Conservation (phyloP, 2,888 invertebrate genomes). For the Liposcelis brunnea region DNA sequence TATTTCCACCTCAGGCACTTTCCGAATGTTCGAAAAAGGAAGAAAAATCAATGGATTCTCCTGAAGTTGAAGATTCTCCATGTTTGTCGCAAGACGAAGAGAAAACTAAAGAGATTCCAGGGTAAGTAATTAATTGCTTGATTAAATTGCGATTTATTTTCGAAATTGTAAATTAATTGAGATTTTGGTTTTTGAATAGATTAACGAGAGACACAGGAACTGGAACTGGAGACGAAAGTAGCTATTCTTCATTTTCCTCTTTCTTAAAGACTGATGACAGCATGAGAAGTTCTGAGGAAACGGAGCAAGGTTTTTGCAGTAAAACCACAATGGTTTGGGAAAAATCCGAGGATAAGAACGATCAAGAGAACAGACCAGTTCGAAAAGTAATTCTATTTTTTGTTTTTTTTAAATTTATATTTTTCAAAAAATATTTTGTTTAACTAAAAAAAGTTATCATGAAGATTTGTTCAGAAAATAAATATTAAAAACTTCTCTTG, state of each 20-base stretch:
- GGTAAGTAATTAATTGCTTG: neutral
- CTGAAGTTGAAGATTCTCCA: slow-evolving; percentile 12
- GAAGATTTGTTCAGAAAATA: no score
- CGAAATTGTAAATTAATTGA: neutral
- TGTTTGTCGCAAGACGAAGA: slow-evolving; percentile 15
- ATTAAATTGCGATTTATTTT: neutral
- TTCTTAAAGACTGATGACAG: slow-evolving; percentile 40
- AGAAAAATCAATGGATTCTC: slow-evolving; percentile 11
- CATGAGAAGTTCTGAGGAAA: slow-evolving; percentile 17
- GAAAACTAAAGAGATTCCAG: slow-evolving; percentile 9
- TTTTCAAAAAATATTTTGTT: no score
- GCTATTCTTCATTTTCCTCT: slow-evolving; percentile 51
- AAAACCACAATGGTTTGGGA: no score
- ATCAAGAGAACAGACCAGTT: no score
- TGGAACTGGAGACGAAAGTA: slow-evolving; percentile 32
- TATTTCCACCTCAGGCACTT: slow-evolving; percentile 28
- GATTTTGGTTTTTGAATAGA: slow-evolving; percentile 17
- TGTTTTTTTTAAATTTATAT: no score
- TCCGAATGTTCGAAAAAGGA: slow-evolving; percentile 39
- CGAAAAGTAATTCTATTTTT: no score
- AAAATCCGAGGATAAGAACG: no score
- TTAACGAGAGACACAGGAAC: slow-evolving; percentile 19
- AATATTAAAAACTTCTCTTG: no score
- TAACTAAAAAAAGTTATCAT: no score
- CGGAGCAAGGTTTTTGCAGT: neutral